Base-by-base conservation (phyloP, 2,113 vertebrate genomes). In the Promerops cafer region DNA sequence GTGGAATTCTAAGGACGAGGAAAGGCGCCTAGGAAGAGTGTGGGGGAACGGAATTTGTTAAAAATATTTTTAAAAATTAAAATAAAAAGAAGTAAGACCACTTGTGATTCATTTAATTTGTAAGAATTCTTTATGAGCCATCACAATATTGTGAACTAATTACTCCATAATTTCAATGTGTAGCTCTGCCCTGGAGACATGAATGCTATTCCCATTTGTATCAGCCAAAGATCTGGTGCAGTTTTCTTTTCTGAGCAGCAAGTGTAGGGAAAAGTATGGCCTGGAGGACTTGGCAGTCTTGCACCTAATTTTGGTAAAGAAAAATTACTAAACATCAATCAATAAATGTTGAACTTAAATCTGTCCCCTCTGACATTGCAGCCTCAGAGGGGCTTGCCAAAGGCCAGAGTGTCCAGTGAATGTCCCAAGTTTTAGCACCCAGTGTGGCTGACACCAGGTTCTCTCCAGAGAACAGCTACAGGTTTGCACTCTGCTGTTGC, bases 401-500 rank as follows among this genome's bases (percentile, higher is more conserved):
- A 42, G 77, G 22, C 12, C 20, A 12, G 59, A 27, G 28, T 35
- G 26, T 70, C 42, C 56, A 14, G 7, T 22, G 42, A 66, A 53
- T 35, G 26, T 31, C 91, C n/a, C 0, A 2, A 37, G 23, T 33
- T 84, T 86, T 83, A 69, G 45, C 24, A 6, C 4, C 0, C 0
- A 37, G 14, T 4, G 50, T 47, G 16, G 26, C 10, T 57, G 42
- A 23, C 33, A 6, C 14, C 21, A 35, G 26, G 9, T 19, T 78
- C 49, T 61, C 14, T 47, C 52, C 65, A 72, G 10, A 35, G 21
- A 56, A 16, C 5, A 37, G 61, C 15, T 39, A 18, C 8, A 28
- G 35, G 35, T 71, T 49, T 74, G 40, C 22, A 26, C 17, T 54
- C 42, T 50, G 54, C 42, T 40, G 16, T 9, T 69, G 52, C 30